Base-by-base conservation (phyloP, 2,888 invertebrate genomes). In the Nymphalis polychloros region DNA sequence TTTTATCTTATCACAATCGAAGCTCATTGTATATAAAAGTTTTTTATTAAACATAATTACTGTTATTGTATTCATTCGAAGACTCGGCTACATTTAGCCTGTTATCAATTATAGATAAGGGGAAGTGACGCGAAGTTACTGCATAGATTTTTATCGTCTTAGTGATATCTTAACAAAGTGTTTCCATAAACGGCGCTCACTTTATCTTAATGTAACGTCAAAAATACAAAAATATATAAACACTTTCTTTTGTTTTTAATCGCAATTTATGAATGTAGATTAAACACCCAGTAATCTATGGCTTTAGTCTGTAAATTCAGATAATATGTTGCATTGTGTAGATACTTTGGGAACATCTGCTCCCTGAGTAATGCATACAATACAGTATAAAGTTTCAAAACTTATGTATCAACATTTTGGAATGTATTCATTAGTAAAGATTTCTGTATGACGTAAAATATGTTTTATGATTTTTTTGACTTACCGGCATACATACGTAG, bases 301-400 rank as follows among this genome's bases (percentile, higher is more conserved):
- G 31, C 35, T 31, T 17, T n/a, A 31, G 55, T 55, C 31, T 16
- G 31, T 35, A 41, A 57, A 57, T 35, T 57, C 19, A 8, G 57
- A 57, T 35, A 41, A 57, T 35, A 35, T 27, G 41, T n/a, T 57
- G n/a, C 57, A 57, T 8, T 53, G 53, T 35, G 35, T 57, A 35
- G 10, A 27, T 57, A 35, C 31, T 57, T 57, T 53, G 8, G 4
- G 41, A 57, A 57, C 41, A 41, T 57, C 57, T 57, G 57, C n/a
- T n/a, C 19, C n/a, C 35, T 35, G 4, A 35, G 19, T 57, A 57
- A 35, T 8, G 35, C 57, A n/a, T n/a, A 57, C 35, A 35, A 35
- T 57, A 57, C 35, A n/a, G 10, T 16, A 57, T 53, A 27, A 53
- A 53, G 16, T 53, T 27, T 53, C 5, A 0, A 17, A 53, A 53